phyloP scores from a whole-genome alignment of 1,140 invertebrate genomes.

The Drosophila watanabei region DNA sequence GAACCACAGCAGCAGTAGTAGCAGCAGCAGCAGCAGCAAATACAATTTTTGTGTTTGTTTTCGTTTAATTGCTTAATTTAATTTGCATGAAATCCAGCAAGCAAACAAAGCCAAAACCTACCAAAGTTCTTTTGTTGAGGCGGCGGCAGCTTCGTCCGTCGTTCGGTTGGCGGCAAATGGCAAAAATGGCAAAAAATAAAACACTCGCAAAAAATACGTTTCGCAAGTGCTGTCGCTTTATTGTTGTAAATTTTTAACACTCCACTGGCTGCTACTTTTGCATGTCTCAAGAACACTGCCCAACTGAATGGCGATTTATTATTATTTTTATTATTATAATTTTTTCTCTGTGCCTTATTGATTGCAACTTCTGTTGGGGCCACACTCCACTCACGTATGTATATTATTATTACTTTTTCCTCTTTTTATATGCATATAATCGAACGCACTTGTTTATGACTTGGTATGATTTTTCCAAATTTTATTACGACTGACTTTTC shows the following conservation, averaged over 20 bases:
- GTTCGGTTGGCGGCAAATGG: too few relatives aligned
- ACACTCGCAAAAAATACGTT: slow-evolving; percentile 48
- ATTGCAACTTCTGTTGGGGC: slow-evolving; percentile 31
- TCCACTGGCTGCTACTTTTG: slow-evolving; percentile 63
- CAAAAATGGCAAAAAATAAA: not conserved
- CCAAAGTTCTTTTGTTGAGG: slow-evolving; percentile 80
- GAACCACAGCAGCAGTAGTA: slow-evolving; percentile 12
- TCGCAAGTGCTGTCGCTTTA: slow-evolving; percentile 46
- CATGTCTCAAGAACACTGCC: slow-evolving; percentile 65
- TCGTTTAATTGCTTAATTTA: slow-evolving; percentile 78
- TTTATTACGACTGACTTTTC: slow-evolving; percentile 32
- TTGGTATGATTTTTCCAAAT: slow-evolving; percentile 33
- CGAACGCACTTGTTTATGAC: slow-evolving; percentile 61
- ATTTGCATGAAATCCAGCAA: slow-evolving; percentile 73
- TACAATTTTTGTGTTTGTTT: slow-evolving; percentile 46
- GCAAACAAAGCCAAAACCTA: slow-evolving; percentile 63
- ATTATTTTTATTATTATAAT: slow-evolving; percentile 1
- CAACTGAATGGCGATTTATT: slow-evolving; percentile 36
- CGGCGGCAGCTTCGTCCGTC: slow-evolving; percentile 10
- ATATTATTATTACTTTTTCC: slow-evolving; percentile 13
- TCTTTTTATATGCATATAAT: slow-evolving; percentile 2
- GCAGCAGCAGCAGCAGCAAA: slow-evolving; percentile 17
- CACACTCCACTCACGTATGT: slow-evolving; percentile 18
- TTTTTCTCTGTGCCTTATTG: slow-evolving; percentile 26
- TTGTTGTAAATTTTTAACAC: slow-evolving; percentile 63